Evolutionary conservation across 1,140 invertebrate genomes (phyloP).

Genomic region (Choristoneura fumiferana): DNA sequence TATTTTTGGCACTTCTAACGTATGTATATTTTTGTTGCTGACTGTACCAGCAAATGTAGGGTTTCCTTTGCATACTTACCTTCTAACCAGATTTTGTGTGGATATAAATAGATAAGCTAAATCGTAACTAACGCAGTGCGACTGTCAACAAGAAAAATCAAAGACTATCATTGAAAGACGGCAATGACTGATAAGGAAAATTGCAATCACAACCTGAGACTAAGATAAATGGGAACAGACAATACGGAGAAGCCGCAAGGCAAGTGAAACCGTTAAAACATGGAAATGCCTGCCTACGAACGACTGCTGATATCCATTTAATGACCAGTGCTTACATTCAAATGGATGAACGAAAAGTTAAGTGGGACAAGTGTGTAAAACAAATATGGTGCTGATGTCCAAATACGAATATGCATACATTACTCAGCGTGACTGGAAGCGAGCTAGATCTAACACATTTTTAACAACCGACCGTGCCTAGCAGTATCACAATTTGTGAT

Average conservation of each 20-base stretch:
- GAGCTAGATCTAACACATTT: no score
- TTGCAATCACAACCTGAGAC: slow-evolving; percentile 1
- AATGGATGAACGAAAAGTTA: background rate
- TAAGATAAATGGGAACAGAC: background rate
- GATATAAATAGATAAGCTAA: background rate
- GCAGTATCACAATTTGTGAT: no score
- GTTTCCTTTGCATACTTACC: background rate
- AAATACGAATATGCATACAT: background rate
- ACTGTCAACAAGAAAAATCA: no score
- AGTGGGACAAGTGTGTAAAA: background rate
- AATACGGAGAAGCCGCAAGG: background rate
- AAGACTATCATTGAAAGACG: background rate
- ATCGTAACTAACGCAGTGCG: background rate
- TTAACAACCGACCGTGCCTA: no score
- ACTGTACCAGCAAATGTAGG: background rate
- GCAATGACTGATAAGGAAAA: slow-evolving; percentile 6
- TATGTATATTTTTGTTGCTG: no score
- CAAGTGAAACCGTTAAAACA: background rate
- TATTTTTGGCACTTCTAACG: no score
- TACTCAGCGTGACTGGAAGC: background rate
- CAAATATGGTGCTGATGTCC: background rate
- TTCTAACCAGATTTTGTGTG: background rate
- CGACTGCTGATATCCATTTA: background rate
- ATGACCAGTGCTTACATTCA: background rate
- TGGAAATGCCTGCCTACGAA: background rate